Base-by-base conservation (phyloP, 2,113 vertebrate species). In the Mus spicilegus region DNA sequence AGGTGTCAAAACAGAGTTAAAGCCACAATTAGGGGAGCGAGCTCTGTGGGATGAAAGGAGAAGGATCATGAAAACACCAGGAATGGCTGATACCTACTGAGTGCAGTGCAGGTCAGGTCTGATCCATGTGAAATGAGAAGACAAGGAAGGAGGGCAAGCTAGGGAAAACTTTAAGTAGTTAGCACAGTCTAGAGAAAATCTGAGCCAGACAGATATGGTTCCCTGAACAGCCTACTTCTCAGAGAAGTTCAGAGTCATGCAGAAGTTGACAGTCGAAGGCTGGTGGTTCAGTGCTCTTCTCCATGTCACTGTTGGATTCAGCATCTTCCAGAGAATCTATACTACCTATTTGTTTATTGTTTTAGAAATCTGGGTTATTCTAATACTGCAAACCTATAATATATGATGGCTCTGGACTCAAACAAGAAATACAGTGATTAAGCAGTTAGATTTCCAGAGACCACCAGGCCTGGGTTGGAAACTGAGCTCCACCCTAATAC, bases 351-450 rank as follows among this genome's bases (percentile, higher is more conserved):
- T n/a, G 84, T 89, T 85, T 96, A 54, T 42, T 61, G 26, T 16
- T 3, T 90, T 95, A 96, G 65, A 75, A 11, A 70, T 96, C 26
- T 3, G 30, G 1, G 12, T 36, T 95, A 61, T 73, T 65, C 58
- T 73, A 87, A 97, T 95, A 26, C 49, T 17, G 10, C 0, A 91
- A 95, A 86, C n/a, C 14, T 19, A 16, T 49, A 54, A 9, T 93
- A 84, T 54, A 94, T 42, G 6, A 93, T 96, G 97, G 89, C 39
- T 51, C 63, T 87, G 49, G 92, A 24, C 19, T 96, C 49, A 89
- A 54, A 14, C 3, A 7, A 84, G 92, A 77, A 72, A 39, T 42
- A 65, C 39, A 54, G 1, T 93, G 30, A 93, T 72, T 11, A 9
- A 49, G 51, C 30, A 63, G 51, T 96, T 88, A 92, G 10, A 81